Base-by-base conservation (phyloP, 2,888 invertebrate species). In the Drosophila pseudotakahashii region DNA sequence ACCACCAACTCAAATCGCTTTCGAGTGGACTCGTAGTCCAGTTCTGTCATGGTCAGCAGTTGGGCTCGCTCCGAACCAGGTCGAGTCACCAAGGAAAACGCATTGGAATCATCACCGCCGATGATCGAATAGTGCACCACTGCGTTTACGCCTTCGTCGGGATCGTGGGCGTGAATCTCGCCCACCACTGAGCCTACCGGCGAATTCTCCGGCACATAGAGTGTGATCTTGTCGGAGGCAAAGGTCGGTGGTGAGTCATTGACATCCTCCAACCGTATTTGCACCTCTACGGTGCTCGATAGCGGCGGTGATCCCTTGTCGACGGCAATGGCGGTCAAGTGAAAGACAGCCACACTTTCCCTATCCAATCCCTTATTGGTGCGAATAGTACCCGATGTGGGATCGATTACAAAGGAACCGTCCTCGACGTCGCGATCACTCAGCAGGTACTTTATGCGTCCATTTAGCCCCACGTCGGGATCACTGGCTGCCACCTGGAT, bases 181-280 rank as follows among this genome's bases (percentile, higher is more conserved):
- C 98, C 98, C 0, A 99, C 97, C 0, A 97, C 96, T 0, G 98
- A 97, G 0, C 98, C 99, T 1, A 98, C 95, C 0, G 99, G 98
- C n/a, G 98, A 98, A 91, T 99, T 99, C 92, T 99, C 99, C 0
- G 97, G 94, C 5, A 99, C 96, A 90, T 97, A 97, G 41, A 98
- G 94, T 0, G 95, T 95, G 13, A 99, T 96, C 89, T 96, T 96
- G 84, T 98, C 97, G 3, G 96, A 96, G 70, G 97, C 96, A 91
- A 98, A 98, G 0, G 96, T 96, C 0, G 98, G 98, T 0, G 98
- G 97, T 0, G 97, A 97, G 89, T 98, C 98, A 89, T 98, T 98
- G 10, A 98, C 95, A 88, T 98, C 97, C 88, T 97, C 97, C 57
- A 98, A 94, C 82, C 96, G 95, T 55, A 98, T 95, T 68, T 95